phyloP scores from a whole-genome alignment of 2,888 invertebrate species.

The Caenorhabditis drosophilae region DNA sequence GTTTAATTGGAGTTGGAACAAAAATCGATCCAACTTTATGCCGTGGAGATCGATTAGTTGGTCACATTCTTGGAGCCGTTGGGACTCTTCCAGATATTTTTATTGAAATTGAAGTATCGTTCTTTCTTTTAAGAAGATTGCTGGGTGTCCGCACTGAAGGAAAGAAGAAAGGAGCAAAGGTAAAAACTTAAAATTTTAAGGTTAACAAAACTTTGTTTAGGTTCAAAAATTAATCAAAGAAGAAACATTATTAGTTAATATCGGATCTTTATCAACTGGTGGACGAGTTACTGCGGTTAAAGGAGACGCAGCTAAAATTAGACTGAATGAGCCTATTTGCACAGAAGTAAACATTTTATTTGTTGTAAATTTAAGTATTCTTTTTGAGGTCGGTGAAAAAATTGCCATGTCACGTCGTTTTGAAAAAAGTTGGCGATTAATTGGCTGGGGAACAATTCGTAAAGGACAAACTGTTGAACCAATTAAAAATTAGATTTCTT shows the following conservation, averaged over 20 bases:
- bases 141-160: conserved; percentile 97
- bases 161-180: conserved; percentile 97
- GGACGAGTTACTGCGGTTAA: conserved; percentile 74
- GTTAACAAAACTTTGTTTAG: too few species aligned
- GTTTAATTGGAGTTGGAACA: conserved; percentile 93
- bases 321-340: conserved; percentile 92
- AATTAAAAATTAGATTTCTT: conserved; percentile 19
- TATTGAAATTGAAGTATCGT: conserved; percentile 85
- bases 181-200: conserved; percentile 69
- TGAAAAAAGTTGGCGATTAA: conserved; percentile 99
- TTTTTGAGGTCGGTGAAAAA: conserved; percentile 80
- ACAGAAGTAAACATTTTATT: conserved; percentile 77
- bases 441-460: conserved; percentile 99
- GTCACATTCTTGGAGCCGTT: conserved; percentile 89
- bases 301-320: conserved; percentile 80
- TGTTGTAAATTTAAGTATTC: background rate
- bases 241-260: conserved; percentile 86
- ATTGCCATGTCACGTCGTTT: conserved; percentile 98
- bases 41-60: conserved; percentile 95
- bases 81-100: conserved; percentile 90
- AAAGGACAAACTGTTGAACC: conserved; percentile 95
- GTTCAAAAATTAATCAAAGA: conserved; percentile 51
- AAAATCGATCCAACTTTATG: conserved; percentile 98
- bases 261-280: conserved; percentile 96
- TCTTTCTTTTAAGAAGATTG: conserved; percentile 90